Evolutionary conservation across 2,888 invertebrate genomes (phyloP).

Genomic region (Xanthorhoe spadicearia): DNA sequence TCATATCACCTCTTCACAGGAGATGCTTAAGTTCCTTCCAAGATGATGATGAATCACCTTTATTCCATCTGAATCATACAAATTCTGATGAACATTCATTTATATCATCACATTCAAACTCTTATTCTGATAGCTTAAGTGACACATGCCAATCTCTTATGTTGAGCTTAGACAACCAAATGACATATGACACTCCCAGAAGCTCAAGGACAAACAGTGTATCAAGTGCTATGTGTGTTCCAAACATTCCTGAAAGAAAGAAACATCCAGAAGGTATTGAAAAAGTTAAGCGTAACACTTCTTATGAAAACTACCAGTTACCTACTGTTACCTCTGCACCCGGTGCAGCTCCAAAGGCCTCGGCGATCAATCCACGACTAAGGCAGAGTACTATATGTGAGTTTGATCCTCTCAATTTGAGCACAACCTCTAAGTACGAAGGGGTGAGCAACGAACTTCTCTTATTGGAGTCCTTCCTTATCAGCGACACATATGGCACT

Average conservation of each 20-base stretch:
- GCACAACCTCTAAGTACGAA: constrained; percentile 59
- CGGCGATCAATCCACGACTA: constrained; percentile 47
- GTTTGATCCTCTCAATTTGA: constrained; percentile 87
- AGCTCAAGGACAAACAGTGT: constrained; percentile 68
- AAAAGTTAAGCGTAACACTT: constrained; percentile 23
- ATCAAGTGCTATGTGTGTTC: constrained; percentile 56
- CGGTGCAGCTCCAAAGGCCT: constrained; percentile 38
- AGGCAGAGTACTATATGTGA: constrained; percentile 88
- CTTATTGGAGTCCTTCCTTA: constrained; percentile 87
- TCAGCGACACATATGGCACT: constrained; percentile 88
- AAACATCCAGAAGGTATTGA: constrained; percentile 11
- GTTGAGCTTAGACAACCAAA: constrained; percentile 54
- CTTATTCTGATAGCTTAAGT: constrained; percentile 67
- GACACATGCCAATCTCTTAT: constrained; percentile 65
- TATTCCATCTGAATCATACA: constrained; percentile 62
- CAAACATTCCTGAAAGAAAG: constrained; percentile 62
- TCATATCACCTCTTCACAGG: constrained; percentile 86
- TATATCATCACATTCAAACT: constrained; percentile 72
- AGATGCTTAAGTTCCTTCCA: constrained; percentile 56
- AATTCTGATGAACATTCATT: constrained; percentile 72
- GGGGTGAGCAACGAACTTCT: constrained; percentile 86
- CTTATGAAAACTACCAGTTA: constrained; percentile 60
- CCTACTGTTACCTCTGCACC: constrained; percentile 45
- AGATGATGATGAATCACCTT: constrained; percentile 46
- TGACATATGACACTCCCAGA: constrained; percentile 74